Evolutionary conservation across 2,113 vertebrate species (phyloP).

Genomic region (Dicentrarchus labrax): DNA sequence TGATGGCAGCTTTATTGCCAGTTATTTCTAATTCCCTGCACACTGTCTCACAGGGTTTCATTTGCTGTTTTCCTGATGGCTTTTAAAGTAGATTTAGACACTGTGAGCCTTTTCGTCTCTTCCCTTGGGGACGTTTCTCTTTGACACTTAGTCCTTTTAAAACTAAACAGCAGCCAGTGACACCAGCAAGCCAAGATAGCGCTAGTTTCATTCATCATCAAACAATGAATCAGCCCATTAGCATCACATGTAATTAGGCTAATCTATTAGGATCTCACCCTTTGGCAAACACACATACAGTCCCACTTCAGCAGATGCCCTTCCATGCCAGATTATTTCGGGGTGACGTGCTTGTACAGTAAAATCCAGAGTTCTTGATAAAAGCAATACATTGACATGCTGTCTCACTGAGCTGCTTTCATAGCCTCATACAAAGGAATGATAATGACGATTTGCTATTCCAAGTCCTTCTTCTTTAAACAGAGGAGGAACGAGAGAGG

Average conservation of each 20-base stretch:
- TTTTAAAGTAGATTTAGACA: conserved; percentile 36
- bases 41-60: not conserved
- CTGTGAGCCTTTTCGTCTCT: conserved; percentile 17
- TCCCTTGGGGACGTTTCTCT: conserved; percentile 6
- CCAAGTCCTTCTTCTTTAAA: conserved; percentile 16
- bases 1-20: conserved; percentile 10
- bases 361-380: conserved; percentile 10
- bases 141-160: not conserved
- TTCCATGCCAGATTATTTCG: conserved; percentile 32
- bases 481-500: not conserved
- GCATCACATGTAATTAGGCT: conserved; percentile 55
- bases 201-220: conserved; percentile 47
- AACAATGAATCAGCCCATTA: conserved; percentile 49
- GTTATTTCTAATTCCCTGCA: conserved; percentile 28
- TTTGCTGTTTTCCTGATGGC: conserved; percentile 20
- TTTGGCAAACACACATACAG: conserved; percentile 44
- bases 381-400: conserved; percentile 5
- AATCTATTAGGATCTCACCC: conserved; percentile 53
- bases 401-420: not conserved
- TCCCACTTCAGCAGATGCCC: conserved; percentile 19
- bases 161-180: conserved; percentile 24
- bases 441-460: conserved; percentile 4
- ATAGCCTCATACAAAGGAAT: not conserved
- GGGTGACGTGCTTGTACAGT: not conserved
- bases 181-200: conserved; percentile 20